Conservation (phyloP, 2,888 invertebrate species). For the Thecocarcelia acutangulata region DNA sequence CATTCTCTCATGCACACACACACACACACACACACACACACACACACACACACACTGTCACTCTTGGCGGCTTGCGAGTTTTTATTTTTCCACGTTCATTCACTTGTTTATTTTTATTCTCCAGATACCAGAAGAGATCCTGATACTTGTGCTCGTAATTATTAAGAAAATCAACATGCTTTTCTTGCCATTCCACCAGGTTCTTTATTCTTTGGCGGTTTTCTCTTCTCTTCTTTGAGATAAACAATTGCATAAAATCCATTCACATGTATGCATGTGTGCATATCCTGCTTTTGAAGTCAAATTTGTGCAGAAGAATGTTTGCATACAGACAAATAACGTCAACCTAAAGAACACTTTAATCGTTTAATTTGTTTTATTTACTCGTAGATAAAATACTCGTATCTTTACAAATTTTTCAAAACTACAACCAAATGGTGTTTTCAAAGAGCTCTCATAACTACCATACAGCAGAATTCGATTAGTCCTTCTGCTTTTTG, state of each 20-base stretch:
- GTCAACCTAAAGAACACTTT: no score
- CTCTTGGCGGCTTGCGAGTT: constrained; percentile 15
- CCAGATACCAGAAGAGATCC: constrained; percentile 31
- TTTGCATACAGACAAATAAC: no score
- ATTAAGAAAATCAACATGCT: constrained; percentile 28
- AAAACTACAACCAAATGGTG: no score
- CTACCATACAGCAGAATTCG: no score
- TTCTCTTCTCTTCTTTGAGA: background rate
- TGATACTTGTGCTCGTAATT: constrained; percentile 37
- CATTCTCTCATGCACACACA: constrained; percentile 13
- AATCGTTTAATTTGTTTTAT: no score
- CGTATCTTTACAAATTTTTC: no score
- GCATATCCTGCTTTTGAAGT: constrained; percentile 33
- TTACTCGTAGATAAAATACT: no score
- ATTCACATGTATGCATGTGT: no score
- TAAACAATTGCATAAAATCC: constrained; percentile 7
- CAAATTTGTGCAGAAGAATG: background rate
- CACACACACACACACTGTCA: background rate
- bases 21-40: constrained; percentile 4
- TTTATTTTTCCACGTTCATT: constrained; percentile 31
- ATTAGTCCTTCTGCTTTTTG: no score
- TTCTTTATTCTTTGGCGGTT: constrained; percentile 29
- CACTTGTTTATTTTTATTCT: constrained; percentile 32
- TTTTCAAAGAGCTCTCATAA: no score
- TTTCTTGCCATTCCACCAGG: constrained; percentile 37